A percentile compares a stretch with the other conserved stretches of the same genome.
Conservation (phyloP, 37 sponge, comb jelly and placozoan genomes). For the Diacarnus erythraeanus region DNA sequence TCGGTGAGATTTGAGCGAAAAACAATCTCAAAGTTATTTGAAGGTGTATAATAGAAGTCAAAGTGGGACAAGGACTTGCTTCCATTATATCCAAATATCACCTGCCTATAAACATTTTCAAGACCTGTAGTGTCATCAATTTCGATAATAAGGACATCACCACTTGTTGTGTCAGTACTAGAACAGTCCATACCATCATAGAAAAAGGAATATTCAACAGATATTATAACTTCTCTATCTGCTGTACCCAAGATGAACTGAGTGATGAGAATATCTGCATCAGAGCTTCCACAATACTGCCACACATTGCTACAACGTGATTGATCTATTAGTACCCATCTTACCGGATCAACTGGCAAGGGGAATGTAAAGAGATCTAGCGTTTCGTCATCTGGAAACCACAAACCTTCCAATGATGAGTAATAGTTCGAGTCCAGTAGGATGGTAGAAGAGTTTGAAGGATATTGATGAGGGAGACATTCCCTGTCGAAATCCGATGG, state of each 20-base stretch:
- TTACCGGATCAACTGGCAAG: background rate
- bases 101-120: background rate
- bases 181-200: background rate
- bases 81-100: background rate
- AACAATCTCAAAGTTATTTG: background rate
- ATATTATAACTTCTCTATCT: background rate
- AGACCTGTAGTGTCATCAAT: conserved; percentile 5
- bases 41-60: background rate
- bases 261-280: conserved; percentile 6
- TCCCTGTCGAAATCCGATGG: background rate
- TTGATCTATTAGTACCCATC: background rate
- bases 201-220: background rate
- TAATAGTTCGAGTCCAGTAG: background rate
- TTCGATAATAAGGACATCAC: background rate
- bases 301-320: conserved; percentile 1
- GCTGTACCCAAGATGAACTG: background rate
- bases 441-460: background rate
- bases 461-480: background rate
- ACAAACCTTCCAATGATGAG: background rate
- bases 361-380: conserved; percentile 10
- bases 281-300: conserved; percentile 15
- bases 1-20: conserved; percentile 2
- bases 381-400: conserved; percentile 11
- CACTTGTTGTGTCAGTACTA: too few relatives aligned
- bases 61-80: background rate